Conservation (phyloP, 2,888 invertebrate species). For the Acleris laterana region DNA sequence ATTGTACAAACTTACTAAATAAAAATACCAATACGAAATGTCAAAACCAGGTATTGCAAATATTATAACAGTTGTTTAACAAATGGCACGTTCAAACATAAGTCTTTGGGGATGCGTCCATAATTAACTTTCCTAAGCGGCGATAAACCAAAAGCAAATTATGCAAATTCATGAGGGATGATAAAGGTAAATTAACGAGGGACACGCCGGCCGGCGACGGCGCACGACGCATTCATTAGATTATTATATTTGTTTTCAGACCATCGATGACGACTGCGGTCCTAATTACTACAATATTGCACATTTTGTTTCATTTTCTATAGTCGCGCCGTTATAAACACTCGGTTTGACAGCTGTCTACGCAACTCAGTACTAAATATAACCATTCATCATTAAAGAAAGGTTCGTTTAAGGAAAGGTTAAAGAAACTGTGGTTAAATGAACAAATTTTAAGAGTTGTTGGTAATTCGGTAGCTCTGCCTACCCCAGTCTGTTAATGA, state of each 20-base stretch:
- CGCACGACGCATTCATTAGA: background rate
- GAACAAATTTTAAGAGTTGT: too few species aligned
- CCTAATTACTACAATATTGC: background rate
- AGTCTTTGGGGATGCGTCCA: conserved; percentile 35
- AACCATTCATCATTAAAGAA: too few species aligned
- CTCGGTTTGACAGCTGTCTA: too few species aligned
- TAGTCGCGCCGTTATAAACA: too few species aligned
- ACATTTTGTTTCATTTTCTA: background rate
- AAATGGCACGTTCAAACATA: conserved; percentile 18
- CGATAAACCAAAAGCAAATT: conserved; percentile 36
- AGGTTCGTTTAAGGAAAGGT: too few species aligned
- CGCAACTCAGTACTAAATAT: too few species aligned
- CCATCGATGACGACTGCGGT: too few species aligned
- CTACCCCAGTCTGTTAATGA: too few species aligned
- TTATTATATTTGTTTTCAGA: background rate
- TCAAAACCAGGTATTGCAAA: background rate
- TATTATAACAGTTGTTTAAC: conserved; percentile 8
- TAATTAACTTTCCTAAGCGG: conserved; percentile 40
- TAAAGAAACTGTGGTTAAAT: too few species aligned
- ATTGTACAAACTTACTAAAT: too few species aligned
- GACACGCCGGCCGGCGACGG: conserved; percentile 14
- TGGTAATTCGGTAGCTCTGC: too few species aligned
- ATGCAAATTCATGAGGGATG: conserved; percentile 37
- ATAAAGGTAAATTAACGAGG: conserved; percentile 35
- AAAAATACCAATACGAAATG: too few species aligned